phyloP scores from a whole-genome alignment of 2,888 invertebrate genomes.

The Leucophenga maculata region DNA sequence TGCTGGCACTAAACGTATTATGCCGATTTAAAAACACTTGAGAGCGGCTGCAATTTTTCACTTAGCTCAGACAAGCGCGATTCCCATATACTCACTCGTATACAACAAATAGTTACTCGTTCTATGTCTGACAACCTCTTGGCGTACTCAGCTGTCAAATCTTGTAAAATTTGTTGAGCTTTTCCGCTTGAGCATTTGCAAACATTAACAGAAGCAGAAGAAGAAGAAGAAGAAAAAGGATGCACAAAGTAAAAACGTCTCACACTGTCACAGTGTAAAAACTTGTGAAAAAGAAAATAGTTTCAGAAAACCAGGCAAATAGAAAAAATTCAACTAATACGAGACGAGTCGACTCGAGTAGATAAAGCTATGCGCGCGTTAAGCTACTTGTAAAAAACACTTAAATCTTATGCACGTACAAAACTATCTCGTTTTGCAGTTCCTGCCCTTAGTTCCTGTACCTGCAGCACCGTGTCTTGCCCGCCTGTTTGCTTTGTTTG shows the following conservation, averaged over 20 bases:
- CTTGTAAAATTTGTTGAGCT: constrained; percentile 20
- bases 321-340: background rate
- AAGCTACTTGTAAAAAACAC: constrained; percentile 65
- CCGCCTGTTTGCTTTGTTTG: constrained; percentile 20
- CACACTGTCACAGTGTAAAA: no score
- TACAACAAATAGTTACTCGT: background rate
- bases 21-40: constrained; percentile 7
- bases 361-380: constrained; percentile 27
- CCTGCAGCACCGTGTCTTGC: constrained; percentile 35
- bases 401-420: constrained; percentile 33
- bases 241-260: background rate
- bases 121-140: no score
- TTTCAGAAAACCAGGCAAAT: background rate
- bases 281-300: no score
- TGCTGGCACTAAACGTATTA: constrained; percentile 3
- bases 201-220: background rate
- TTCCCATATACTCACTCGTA: background rate
- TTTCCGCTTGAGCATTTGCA: constrained; percentile 1
- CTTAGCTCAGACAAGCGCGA: constrained; percentile 13
- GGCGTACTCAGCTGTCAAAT: constrained; percentile 16
- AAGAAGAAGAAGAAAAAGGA: background rate
- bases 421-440: constrained; percentile 31
- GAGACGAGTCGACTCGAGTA: no score
- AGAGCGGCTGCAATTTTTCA: constrained; percentile 15
- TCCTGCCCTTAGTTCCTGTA: constrained; percentile 20